A percentile compares a stretch with the other conserved stretches of the same genome.
These are phyloP conservation scores for Suncus etruscus DNA, from an alignment of 2,113 vertebrate genomes.

Conservation along the genomic window DNA sequence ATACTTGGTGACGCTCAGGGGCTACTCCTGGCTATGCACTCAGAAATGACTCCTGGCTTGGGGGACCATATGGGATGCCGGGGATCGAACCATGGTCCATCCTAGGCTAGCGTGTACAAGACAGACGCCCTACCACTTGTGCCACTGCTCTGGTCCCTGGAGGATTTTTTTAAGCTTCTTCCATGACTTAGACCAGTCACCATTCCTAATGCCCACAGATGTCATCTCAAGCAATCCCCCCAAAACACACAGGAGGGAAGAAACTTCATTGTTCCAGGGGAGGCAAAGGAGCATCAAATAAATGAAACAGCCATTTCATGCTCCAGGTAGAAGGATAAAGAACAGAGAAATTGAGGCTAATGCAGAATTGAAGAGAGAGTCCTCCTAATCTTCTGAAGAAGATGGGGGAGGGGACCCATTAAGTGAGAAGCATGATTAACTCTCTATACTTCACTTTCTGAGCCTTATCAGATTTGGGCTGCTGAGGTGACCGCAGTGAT, in stretches of 20 bases:
- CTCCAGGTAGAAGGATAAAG: background rate
- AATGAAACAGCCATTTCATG: background rate
- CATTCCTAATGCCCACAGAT: background rate
- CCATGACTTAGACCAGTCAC: background rate
- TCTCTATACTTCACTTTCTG: background rate
- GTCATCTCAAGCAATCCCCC: background rate
- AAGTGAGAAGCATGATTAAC: background rate
- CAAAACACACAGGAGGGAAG: background rate
- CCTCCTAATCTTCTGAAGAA: background rate
- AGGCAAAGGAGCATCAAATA: background rate
- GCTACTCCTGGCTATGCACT: no score
- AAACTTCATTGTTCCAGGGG: background rate
- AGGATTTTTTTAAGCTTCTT: background rate
- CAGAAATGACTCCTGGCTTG: no score
- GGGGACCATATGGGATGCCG: no score
- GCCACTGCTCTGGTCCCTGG: no score
- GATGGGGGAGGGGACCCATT: rapidly evolving
- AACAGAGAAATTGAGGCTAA: background rate
- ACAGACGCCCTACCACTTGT: no score
- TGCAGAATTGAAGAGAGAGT: background rate
- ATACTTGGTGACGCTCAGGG: no score
- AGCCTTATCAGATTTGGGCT: no score
- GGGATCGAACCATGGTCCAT: no score
- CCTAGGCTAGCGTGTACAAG: no score
- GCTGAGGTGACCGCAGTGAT: no score